phyloP scores from a whole-genome alignment of 2,888 invertebrate species.

The Lapara coniferarum region DNA sequence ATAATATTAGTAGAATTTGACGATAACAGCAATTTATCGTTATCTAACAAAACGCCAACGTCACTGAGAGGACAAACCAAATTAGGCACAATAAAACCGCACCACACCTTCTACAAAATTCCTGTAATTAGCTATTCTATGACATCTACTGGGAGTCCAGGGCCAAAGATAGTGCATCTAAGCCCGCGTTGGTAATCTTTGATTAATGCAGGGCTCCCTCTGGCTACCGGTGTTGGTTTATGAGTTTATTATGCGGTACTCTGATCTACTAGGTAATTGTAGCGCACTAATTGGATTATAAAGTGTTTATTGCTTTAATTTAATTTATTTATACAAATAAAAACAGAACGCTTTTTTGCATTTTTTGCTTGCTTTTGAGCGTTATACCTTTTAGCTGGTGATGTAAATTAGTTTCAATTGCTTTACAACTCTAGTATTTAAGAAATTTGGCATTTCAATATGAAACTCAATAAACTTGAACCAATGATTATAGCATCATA shows the following conservation, averaged over 20 bases:
- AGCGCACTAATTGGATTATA: slow-evolving; percentile 49
- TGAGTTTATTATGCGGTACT: slow-evolving; percentile 56
- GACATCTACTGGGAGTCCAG: slow-evolving; percentile 64
- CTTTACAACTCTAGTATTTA: too few species aligned
- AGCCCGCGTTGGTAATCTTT: slow-evolving; percentile 63
- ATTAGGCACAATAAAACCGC: slow-evolving; percentile 31
- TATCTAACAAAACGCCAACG: too few species aligned
- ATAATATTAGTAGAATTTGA: too few species aligned
- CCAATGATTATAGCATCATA: too few species aligned
- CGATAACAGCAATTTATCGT: too few species aligned
- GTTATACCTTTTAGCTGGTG: too few species aligned
- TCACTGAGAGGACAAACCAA: slow-evolving; percentile 21
- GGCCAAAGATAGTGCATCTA: slow-evolving; percentile 64
- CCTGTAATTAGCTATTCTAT: slow-evolving; percentile 45
- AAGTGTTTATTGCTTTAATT: slow-evolving; percentile 25
- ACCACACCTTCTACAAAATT: not conserved
- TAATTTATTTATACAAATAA: not conserved
- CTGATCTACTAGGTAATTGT: slow-evolving; percentile 33
- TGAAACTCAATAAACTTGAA: too few species aligned
- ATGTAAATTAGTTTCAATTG: too few species aligned
- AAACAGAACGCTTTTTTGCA: too few species aligned
- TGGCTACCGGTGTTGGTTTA: slow-evolving; percentile 63
- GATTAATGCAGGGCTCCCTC: slow-evolving; percentile 61
- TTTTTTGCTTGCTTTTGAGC: too few species aligned
- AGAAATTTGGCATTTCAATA: too few species aligned